Base-by-base conservation (phyloP, 2,113 vertebrate genomes). In the Bos indicus region DNA sequence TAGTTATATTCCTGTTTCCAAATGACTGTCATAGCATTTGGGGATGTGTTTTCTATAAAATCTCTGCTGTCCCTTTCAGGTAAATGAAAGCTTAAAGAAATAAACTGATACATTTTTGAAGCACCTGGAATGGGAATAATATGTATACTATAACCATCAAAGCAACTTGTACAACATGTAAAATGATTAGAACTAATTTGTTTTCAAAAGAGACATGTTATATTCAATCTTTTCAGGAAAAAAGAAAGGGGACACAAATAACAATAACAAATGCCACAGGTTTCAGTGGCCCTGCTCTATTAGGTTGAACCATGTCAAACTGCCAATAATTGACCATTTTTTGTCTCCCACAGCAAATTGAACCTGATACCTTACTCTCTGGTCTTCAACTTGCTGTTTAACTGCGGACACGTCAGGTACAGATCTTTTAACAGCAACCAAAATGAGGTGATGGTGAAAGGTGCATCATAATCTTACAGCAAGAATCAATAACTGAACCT, bases 51-150 rank as follows among this genome's bases (percentile, higher is more conserved):
- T 95, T 89, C 87, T 93, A 71, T 48, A 88, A 74, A 94, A 96
- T 89, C 14, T 94, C 48, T 85, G 57, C 67, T 97, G 52, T 7
- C 28, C 26, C n/a, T 92, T 95, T 95, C 48, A 97, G 64, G 64
- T 78, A 97, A 90, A 80, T 91, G 77, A 56, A 93, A 82, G 64
- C n/a, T 77, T 87, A 36, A 83, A 94, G 52, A 96, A 95, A 95
- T 88, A 84, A 88, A 88, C 40, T 84, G 26, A 92, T 57, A 92
- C 59, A 96, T 93, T 95, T 95, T 25, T 60, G 74, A 95, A 88
- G 57, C 14, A 92, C 6, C 17, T 89, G 43, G 21, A 87, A 28
- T 83, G 77, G 16, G 19, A 98, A 64, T 86, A 88, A 92, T 36
- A 36, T 36, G 62, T 64, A 74, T 28, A 89, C 40, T 90, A 48